Evolutionary conservation across 2,113 vertebrate species (phyloP), one percentile per base, ranked within the genome.

Genomic region (Seriola rivoliana): DNA sequence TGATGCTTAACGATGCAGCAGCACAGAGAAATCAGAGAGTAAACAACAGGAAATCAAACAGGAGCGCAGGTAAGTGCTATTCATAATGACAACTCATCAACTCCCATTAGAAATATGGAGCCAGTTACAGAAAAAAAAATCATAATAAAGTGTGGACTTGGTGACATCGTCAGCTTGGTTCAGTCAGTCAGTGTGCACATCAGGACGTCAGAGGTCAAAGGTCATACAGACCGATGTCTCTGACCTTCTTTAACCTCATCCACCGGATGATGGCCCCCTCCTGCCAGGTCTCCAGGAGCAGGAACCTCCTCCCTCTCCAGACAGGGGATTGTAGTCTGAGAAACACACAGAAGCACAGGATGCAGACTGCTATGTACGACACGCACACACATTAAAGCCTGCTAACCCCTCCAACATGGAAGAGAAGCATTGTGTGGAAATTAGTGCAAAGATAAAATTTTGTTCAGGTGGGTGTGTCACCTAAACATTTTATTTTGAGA

Each of bases 221-320:
- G 77, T 85, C 81, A 64, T 0, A 8, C 19, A 48, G 75, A 84
- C 87, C 75, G 19, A 11, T 0, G 38, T 83, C 91, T 91, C 94
- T 82, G 83, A 94, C 93, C 13, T 69, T 36, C 75, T 93, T 92
- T 96, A 97, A 92, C 98, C 97, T 97, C 97, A 97, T 96, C 97
- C 98, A 21, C 97, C 97, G 0, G 96, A 92, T 0, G 97, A 96
- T 0, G 98, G 96, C 0, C 97, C 98, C 85, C 97, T 95, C 86
- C 97, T 95, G n/a, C 96, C 96, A 0, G 98, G 97, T 88, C 98
- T 96, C 96, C 96, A 99, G 36, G 95, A 88, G 63, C 97, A 98
- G 0, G 96, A 86, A 17, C 97, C 96, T 0, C 98, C 97, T 60
- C 97, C 97, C 81, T 96, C 95, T 54, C 98, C 98, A 36, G 94